phyloP scores from a whole-genome alignment of 37 sponge, comb jelly and placozoan genomes.

The Chondrilla cf. caribensis region DNA sequence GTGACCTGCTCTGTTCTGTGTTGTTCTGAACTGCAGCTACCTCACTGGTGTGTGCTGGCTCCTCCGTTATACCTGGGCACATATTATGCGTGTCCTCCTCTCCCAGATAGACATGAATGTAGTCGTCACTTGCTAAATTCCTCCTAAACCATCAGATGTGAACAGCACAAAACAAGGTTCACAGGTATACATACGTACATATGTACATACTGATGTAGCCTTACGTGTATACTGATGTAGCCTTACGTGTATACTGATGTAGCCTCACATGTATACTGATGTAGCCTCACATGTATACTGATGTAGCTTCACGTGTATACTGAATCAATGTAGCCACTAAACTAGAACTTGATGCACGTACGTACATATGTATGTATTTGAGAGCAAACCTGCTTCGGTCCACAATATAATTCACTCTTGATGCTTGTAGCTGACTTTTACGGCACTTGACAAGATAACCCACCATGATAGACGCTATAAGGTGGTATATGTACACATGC shows the following conservation, averaged over 20 bases:
- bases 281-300: too few species aligned
- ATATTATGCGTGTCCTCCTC: slow-evolving; percentile 40
- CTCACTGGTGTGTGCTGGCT: too few species aligned
- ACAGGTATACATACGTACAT: background rate
- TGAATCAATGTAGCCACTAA: too few species aligned
- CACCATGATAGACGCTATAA: slow-evolving; percentile 26
- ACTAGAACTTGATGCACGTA: too few species aligned
- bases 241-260: too few species aligned
- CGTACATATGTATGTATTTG: too few species aligned
- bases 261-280: too few species aligned
- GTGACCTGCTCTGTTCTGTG: too few species aligned
- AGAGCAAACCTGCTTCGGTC: slow-evolving; percentile 54
- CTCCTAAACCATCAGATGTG: background rate
- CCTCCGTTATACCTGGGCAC: background rate
- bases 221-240: background rate
- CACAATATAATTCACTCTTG: slow-evolving; percentile 20
- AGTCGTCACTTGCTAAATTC: slow-evolving; percentile 25
- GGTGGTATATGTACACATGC: background rate
- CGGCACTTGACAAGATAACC: slow-evolving; percentile 46
- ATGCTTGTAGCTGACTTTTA: slow-evolving; percentile 12
- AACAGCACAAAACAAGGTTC: too few species aligned
- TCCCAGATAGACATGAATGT: slow-evolving; percentile 38
- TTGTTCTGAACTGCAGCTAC: too few species aligned
- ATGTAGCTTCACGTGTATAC: too few species aligned
- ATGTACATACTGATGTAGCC: background rate